These are phyloP conservation scores for Antheraea assamensis DNA, from an alignment of 2,888 invertebrate genomes.

Conservation along the genomic window DNA sequence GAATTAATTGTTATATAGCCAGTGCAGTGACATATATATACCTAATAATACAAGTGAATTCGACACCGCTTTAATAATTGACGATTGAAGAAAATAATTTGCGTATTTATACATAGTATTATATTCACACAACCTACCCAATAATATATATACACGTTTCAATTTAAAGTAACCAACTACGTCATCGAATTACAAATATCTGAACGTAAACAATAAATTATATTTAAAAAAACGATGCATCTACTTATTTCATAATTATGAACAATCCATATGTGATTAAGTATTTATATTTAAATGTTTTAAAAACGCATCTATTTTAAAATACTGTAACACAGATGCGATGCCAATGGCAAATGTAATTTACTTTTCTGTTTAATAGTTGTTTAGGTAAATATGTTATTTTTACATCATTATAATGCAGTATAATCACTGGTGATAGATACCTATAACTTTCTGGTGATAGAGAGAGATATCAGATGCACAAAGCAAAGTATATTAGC, in stretches of 20 bases:
- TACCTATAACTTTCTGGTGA: constrained; percentile 35
- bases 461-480: constrained; percentile 44
- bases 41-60: too few relatives aligned
- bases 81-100: too few relatives aligned
- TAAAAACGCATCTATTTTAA: background rate
- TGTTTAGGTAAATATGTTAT: background rate
- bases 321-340: background rate
- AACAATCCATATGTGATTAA: background rate
- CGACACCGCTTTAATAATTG: too few relatives aligned
- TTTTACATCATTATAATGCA: background rate
- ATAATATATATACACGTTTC: background rate
- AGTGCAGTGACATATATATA: too few relatives aligned
- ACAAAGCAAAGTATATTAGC: constrained; percentile 55
- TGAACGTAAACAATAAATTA: too few relatives aligned
- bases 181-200: background rate
- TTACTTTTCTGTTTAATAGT: background rate
- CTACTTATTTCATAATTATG: background rate
- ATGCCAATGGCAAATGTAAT: background rate
- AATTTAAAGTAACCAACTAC: background rate
- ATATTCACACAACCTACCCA: too few relatives aligned
- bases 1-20: background rate
- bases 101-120: too few relatives aligned
- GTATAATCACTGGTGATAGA: constrained; percentile 23
- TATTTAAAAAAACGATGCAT: too few relatives aligned
- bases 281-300: background rate